A percentile compares a stretch with the other conserved stretches of the same genome.
phyloP scores from a whole-genome alignment of 2,888 invertebrate species.

The Lithophane leautieri region DNA sequence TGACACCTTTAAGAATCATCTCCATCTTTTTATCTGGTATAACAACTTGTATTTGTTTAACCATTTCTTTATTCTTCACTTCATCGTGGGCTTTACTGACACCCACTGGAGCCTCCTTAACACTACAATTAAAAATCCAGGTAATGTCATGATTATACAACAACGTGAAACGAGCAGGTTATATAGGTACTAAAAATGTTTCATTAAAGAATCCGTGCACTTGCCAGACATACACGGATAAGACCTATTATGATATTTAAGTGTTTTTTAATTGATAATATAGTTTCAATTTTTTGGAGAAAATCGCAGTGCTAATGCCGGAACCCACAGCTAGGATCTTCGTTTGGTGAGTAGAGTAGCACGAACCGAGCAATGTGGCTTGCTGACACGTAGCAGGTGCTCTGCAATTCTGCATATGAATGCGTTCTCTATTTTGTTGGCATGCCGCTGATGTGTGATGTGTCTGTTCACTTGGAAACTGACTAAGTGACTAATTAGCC shows the following conservation, averaged over 20 bases:
- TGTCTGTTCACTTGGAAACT: not conserved
- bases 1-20: conserved; percentile 72
- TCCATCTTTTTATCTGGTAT: conserved; percentile 78
- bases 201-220: not conserved
- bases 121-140: conserved; percentile 54
- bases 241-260: not conserved
- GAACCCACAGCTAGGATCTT: not conserved
- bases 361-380: not conserved
- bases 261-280: not conserved
- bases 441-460: not conserved
- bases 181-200: not conserved
- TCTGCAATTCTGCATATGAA: not conserved
- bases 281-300: not conserved
- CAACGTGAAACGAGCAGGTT: not conserved
- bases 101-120: conserved; percentile 75
- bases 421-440: not conserved
- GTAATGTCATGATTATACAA: not conserved
- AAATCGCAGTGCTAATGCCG: not conserved
- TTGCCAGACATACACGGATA: not conserved
- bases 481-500: not conserved
- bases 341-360: not conserved
- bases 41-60: conserved; percentile 68
- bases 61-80: conserved; percentile 66
- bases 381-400: not conserved
- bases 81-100: conserved; percentile 67